phyloP scores from a whole-genome alignment of 1,140 invertebrate genomes.

The Drosophila subpulchrella region DNA sequence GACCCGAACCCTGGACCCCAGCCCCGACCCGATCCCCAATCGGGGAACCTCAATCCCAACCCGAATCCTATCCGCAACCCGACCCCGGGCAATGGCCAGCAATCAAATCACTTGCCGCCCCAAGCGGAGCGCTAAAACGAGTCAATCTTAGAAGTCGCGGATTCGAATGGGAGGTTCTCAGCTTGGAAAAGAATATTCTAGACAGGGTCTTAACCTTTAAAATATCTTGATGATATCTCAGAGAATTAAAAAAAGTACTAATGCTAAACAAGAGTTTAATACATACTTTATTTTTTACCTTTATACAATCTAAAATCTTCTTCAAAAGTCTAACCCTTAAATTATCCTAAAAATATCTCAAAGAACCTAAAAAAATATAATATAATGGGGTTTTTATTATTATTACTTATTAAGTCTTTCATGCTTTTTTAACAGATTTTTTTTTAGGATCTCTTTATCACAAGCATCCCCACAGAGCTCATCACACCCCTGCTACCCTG shows the following conservation, averaged over 20 bases:
- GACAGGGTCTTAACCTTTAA: background rate
- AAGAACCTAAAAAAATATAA: too few relatives aligned
- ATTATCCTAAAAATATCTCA: too few relatives aligned
- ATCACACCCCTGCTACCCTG: conserved; percentile 22
- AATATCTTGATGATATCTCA: too few relatives aligned
- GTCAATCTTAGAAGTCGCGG: conserved; percentile 2
- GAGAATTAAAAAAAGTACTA: too few relatives aligned
- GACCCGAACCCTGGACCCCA: conserved; percentile 3
- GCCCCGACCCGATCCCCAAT: conserved; percentile 4
- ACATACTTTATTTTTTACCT: too few relatives aligned
- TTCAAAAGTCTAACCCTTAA: too few relatives aligned
- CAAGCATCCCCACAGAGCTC: background rate
- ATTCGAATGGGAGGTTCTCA: conserved; percentile 28
- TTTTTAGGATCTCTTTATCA: background rate
- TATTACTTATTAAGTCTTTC: too few relatives aligned
- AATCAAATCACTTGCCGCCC: conserved; percentile 79
- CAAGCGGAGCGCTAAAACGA: conserved; percentile 52
- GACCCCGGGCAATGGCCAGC: conserved; percentile 52
- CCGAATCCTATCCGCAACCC: conserved; percentile 33
- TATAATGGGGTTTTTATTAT: too few relatives aligned
- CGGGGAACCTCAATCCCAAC: conserved; percentile 17
- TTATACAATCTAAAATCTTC: too few relatives aligned
- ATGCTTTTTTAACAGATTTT: too few relatives aligned
- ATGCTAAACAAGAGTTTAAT: too few relatives aligned
- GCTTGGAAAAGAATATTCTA: background rate